Evolutionary conservation across 2,797 vertebrate genomes (phyloP).

Genomic region (Myotis myotis): DNA sequence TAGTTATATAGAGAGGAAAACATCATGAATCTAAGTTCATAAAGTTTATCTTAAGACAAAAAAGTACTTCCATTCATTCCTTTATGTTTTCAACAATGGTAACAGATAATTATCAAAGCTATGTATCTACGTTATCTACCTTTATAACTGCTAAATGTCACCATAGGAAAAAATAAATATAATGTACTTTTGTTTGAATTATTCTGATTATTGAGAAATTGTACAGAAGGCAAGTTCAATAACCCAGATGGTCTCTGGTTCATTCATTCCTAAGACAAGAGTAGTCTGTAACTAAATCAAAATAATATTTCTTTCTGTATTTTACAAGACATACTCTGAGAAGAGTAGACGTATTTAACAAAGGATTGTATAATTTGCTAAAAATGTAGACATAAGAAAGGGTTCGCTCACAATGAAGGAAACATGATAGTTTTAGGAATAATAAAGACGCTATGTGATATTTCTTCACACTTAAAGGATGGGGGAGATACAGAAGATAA

Average conservation of each 20-base stretch:
- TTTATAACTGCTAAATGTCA: slow-evolving; percentile 5
- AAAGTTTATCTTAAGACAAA: slow-evolving; percentile 27
- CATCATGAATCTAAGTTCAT: not conserved
- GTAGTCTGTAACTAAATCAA: slow-evolving; percentile 14
- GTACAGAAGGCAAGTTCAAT: not conserved
- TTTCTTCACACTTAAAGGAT: slow-evolving; percentile 26
- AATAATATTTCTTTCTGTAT: slow-evolving; percentile 17
- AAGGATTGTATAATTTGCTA: slow-evolving; percentile 26
- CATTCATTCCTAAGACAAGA: slow-evolving; percentile 20
- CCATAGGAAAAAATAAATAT: slow-evolving; percentile 9
- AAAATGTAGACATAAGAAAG: slow-evolving; percentile 32
- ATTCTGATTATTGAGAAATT: slow-evolving; percentile 16
- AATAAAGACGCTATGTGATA: not conserved
- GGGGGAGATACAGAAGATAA: not conserved
- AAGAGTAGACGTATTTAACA: slow-evolving; percentile 26
- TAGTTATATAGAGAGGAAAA: not conserved
- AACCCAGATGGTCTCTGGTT: not conserved
- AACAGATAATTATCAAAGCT: slow-evolving; percentile 7
- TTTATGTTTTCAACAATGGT: slow-evolving; percentile 32
- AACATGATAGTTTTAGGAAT: not conserved
- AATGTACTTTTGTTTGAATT: not conserved
- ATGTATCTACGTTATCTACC: not conserved
- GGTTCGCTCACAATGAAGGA: not conserved
- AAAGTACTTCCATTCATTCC: slow-evolving; percentile 30
- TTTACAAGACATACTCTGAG: slow-evolving; percentile 34